A percentile compares a stretch with the other conserved stretches of the same genome.
These are phyloP conservation scores for Numida meleagris DNA, from an alignment of 2,113 vertebrate genomes.

Conservation along the genomic window DNA sequence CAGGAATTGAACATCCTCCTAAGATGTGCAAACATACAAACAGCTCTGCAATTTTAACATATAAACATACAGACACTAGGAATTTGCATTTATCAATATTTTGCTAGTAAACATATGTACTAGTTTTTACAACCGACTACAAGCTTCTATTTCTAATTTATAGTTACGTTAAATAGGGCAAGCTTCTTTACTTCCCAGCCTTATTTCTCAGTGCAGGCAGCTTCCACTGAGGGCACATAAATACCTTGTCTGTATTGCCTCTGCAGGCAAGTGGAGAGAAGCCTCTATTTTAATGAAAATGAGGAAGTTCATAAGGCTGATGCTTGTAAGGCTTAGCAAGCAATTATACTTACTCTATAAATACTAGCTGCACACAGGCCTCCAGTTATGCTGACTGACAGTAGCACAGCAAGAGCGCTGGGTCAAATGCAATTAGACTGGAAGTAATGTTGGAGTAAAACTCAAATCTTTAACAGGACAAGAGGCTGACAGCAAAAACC, in stretches of 20 bases:
- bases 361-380: constrained; percentile 10
- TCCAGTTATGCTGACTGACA: constrained; percentile 35
- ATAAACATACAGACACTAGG: fast-evolving
- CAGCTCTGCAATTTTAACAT: not conserved
- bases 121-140: not conserved
- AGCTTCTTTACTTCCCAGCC: not conserved
- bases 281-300: not conserved
- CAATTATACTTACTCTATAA: constrained; percentile 19
- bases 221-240: not conserved
- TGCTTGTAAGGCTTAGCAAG: not conserved
- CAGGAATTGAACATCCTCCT: not conserved
- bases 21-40: not conserved
- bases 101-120: not conserved
- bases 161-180: not conserved
- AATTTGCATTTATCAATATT: not conserved
- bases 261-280: not conserved
- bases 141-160: not conserved
- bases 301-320: not conserved
- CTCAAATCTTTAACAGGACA: constrained; percentile 50
- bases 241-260: not conserved
- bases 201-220: not conserved
- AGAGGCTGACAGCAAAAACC: constrained; percentile 67
- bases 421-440: constrained; percentile 68
- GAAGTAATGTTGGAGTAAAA: constrained; percentile 67
- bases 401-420: not conserved